Percentiles rank a stretch among this genome's conserved stretches.
phyloP scores from a whole-genome alignment of 92 coral and sea anemone genomes.

The Parazoanthus darwini region DNA sequence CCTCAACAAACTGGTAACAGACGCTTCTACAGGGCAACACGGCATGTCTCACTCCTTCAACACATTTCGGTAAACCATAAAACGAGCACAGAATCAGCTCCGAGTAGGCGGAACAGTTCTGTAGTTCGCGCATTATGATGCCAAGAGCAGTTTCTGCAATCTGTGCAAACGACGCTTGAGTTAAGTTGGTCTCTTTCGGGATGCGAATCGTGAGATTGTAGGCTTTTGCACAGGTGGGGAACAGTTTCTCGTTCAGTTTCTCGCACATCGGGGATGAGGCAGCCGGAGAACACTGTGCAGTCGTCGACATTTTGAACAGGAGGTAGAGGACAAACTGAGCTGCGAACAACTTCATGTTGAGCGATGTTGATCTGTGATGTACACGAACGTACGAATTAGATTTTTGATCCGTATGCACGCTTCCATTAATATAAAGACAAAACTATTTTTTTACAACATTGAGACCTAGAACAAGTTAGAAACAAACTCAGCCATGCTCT shows the following conservation, averaged over 20 bases:
- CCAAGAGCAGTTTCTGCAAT: not conserved
- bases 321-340: not conserved
- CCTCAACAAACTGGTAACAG: not conserved
- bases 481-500: too few relatives aligned
- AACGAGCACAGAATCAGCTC: not conserved
- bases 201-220: not conserved
- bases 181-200: not conserved
- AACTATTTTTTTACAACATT: too few relatives aligned
- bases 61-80: not conserved
- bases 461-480: too few relatives aligned
- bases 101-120: not conserved
- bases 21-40: not conserved
- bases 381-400: too few relatives aligned
- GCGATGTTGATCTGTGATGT: too few relatives aligned
- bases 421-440: too few relatives aligned
- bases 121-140: not conserved
- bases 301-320: not conserved
- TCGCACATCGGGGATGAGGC: not conserved
- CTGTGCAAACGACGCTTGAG: not conserved
- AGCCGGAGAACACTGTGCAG: not conserved
- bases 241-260: not conserved
- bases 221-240: not conserved
- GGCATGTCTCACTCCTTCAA: not conserved
- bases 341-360: not conserved
- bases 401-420: too few relatives aligned